Evolutionary conservation across 2,888 invertebrate genomes (phyloP), one percentile per base, ranked within the genome.

Genomic region (Caenorhabditis afra): DNA sequence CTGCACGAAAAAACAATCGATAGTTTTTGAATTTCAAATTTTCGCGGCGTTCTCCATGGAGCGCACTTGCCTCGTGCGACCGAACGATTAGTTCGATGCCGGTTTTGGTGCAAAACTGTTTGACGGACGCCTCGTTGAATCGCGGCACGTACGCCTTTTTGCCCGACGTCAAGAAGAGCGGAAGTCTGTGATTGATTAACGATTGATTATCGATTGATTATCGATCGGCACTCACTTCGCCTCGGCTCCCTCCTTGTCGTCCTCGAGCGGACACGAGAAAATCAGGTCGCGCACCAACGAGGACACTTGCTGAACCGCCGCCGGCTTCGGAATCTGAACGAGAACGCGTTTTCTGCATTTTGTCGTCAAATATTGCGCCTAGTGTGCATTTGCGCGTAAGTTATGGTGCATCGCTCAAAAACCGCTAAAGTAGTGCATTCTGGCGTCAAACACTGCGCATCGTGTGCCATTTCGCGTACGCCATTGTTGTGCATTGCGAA

Each of bases 61-160:
- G 47, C 47, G 18, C 47, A 16, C 5, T 47, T 18, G 44, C 47
- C 12, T 55, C 62, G 23, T 64, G 71, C 37, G 62, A 62, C 29
- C 71, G 45, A 20, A 71, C 62, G 29, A 71, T 41, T 47, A 71
- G 44, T 16, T 71, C 29, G 49, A 73, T 65, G 8, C 50, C 50
- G 1, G 58, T 58, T 8, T 47, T 58, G 0, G 10, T 49, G 52
- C 73, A 73, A 18, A 73, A 73, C 1, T 39, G 14, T 44, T n/a
- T 39, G 7, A 73, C 55, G 10, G 73, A 64, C 3, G 58, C 64
- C 22, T 64, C 73, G 49, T 64, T 73, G 58, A 57, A 71, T 4
- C 22, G 0, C 23, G 22, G 61, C 1, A 52, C 44, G n/a, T 18
- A 22, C 14, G 20, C 57, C 0, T 20, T 18, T 11, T 20, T 20